Base-by-base conservation (phyloP, 2,113 vertebrate genomes). In the Pao palembangensis region DNA sequence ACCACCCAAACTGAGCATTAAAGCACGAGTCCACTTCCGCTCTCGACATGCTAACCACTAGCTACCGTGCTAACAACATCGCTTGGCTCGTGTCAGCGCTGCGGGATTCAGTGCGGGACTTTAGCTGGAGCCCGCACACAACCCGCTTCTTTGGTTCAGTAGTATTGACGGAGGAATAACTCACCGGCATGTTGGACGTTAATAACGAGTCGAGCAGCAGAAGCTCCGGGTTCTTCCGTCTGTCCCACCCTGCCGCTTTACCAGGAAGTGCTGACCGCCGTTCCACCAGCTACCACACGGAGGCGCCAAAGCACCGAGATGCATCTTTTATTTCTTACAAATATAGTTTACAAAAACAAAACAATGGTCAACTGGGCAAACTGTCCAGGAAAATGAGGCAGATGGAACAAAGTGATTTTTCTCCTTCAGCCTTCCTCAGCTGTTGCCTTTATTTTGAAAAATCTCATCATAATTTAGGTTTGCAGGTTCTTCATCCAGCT, bases 381-480 rank as follows among this genome's bases (percentile, higher is more conserved):
- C 0, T 16, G 6, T 49, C 17, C 13, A 34, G 25, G 79, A 63
- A 58, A 44, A 68, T 54, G 11, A 12, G 34, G 11, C 8, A 38
- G 8, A 38, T 12, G 11, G 1, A 38, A 38, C 25, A 7, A 2
- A 38, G 34, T 10, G 34, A 38, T 3, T 38, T 12, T 38, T 38
- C 34, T 6, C 5, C 28, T 12, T 12, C 34, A 11, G 34, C 3
- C 44, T 1, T 69, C 54, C 14, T 88, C 74, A 86, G 61, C 91
- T 90, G 69, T 85, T 82, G 42, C 67, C 82, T 65, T 73, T 69
- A 59, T 82, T 86, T 80, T 93, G 93, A 79, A 98, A 98, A 66
- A 90, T 91, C 58, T 94, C 93, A 64, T 97, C 94, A 62, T 93
- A 91, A 74, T 94, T 90, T 12, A 90, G 73, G 61, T 94, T 89